Evolutionary conservation across 1,140 invertebrate genomes (phyloP), one percentile per base, ranked within the genome.

Genomic region (Saccostrea echinata): DNA sequence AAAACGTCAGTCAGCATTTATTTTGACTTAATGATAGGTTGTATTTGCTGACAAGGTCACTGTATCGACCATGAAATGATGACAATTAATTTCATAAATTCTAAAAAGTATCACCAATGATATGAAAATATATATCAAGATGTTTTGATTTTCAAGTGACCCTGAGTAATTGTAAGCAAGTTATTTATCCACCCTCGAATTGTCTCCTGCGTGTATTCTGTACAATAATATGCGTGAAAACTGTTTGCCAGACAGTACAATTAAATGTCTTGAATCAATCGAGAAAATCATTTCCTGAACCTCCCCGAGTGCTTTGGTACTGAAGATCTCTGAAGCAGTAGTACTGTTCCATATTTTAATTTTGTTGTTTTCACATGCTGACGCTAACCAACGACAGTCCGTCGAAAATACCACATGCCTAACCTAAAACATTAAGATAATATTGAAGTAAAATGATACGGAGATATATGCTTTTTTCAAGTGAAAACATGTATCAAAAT

Each of bases 321-420:
- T 89, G 52, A 91, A 90, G 18, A 90, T 86, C 51, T 92, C 91
- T 3, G 33, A 51, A 4, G 68, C 90, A 4, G 88, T 86, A 0
- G 68, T n/a, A 4, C 89, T 68, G 27, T 90, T 85, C 92, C 92
- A 93, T 18, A 93, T 52, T 57, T 91, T 93, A 21, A 93, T 85
- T 11, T 90, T 82, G 51, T 89, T 90, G 55, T 91, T 91, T 8
- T 68, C 61, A 84, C 92, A 92, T 11, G 86, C 88, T n/a, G 92
- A 92, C 9, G 85, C 87, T 1, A 92, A 89, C 89, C 90, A 91
- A 80, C 86, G 86, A 61, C 64, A 90, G 85, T 92, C 84, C 18
- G 90, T 87, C 18, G 91, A 90, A 24, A 92, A 30, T 27, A 33
- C 68, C 24, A 76, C 27, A 30, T 30, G 33, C 27, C 13, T 30